Evolutionary conservation across 2,113 vertebrate genomes (phyloP).

Genomic region (Leucopternis melanops): DNA sequence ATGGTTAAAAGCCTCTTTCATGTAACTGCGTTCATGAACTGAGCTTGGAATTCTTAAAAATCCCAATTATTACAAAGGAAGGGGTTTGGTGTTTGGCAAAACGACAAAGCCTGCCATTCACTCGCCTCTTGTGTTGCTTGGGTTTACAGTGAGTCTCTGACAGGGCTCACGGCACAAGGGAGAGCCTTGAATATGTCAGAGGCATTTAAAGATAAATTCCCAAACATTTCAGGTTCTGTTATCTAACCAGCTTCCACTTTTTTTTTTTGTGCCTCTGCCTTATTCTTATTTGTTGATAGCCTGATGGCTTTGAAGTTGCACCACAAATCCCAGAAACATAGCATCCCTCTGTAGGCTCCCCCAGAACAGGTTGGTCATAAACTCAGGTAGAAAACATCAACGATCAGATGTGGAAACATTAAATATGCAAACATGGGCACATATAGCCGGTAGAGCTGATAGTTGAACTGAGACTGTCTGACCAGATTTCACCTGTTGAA

Average conservation of each 20-base stretch:
- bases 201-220: not conserved
- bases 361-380: not conserved
- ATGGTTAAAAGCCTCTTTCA: not conserved
- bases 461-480: not conserved
- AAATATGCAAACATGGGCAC: not conserved
- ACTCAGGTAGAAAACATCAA: not conserved
- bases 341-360: not conserved
- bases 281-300: not conserved
- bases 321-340: not conserved
- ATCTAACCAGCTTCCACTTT: not conserved
- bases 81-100: not conserved
- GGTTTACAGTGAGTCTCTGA: not conserved
- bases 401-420: not conserved
- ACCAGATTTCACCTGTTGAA: not conserved
- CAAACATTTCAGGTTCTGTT: not conserved
- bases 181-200: not conserved
- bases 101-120: not conserved
- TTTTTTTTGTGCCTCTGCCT: not conserved
- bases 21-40: not conserved
- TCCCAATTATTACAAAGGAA: not conserved
- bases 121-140: not conserved
- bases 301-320: not conserved
- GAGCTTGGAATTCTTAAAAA: slow-evolving; percentile 22
- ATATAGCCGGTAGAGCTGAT: not conserved
- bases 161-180: not conserved